Evolutionary conservation across 2,888 invertebrate genomes (phyloP).

Genomic region (Empis livida): DNA sequence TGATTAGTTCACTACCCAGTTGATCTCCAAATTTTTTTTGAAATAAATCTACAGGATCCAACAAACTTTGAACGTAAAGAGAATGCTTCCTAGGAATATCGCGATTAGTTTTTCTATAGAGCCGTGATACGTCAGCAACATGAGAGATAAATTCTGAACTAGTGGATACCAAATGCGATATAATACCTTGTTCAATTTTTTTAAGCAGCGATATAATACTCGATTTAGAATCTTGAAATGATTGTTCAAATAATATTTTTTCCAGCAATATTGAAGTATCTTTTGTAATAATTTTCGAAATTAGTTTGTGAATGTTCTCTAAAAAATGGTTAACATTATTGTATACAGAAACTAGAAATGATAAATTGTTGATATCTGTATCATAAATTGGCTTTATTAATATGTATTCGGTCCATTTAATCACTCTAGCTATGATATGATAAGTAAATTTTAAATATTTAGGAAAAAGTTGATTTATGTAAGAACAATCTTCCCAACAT

Average conservation of each 20-base stretch:
- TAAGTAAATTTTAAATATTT: slow-evolving; percentile 77
- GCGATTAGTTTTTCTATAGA: slow-evolving; percentile 77
- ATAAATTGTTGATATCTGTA: background rate
- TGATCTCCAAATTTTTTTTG: slow-evolving; percentile 29
- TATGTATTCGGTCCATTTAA: slow-evolving; percentile 44
- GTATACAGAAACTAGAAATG: background rate
- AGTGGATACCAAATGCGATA: too few species aligned
- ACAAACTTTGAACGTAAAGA: slow-evolving; percentile 49
- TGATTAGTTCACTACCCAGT: slow-evolving; percentile 2
- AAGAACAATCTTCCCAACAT: slow-evolving; percentile 65
- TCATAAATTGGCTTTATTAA: slow-evolving; percentile 1
- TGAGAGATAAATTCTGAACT: slow-evolving; percentile 48
- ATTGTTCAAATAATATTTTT: too few species aligned
- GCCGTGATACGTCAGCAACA: slow-evolving; percentile 79
- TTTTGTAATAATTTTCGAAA: too few species aligned
- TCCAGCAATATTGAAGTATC: too few species aligned
- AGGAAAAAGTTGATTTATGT: slow-evolving; percentile 55
- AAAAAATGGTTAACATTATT: too few species aligned
- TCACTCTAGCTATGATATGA: slow-evolving; percentile 63
- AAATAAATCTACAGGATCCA: slow-evolving; percentile 37
- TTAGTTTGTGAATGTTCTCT: too few species aligned
- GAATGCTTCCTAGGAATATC: slow-evolving; percentile 66
- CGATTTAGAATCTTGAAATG: too few species aligned
- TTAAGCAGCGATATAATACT: too few species aligned
- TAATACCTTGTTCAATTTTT: too few species aligned